Base-by-base conservation (phyloP, 2,888 invertebrate species). In the Neoaliturus tenellus region DNA sequence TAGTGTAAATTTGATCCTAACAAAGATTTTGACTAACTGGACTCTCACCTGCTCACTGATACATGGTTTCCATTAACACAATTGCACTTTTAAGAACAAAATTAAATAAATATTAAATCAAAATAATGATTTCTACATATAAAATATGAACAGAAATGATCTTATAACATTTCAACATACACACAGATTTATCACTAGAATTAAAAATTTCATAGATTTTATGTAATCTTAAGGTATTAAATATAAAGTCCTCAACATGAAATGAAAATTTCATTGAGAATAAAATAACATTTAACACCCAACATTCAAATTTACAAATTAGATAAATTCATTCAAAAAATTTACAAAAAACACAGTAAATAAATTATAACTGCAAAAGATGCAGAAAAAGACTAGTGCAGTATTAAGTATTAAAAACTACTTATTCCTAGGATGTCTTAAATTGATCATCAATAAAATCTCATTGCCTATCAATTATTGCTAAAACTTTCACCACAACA, bases 391-490 rank as follows among this genome's bases (percentile, higher is more conserved):
- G 62, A 62, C 62, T 62, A 62, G 62, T 31, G 62, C 14, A 31
- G 31, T 5, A 28, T 62, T 14, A 28, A 14, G 28, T 25, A 28
- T 14, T 25, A 62, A 51, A 62, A 4, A 28, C 55, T 62, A 62
- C 28, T 62, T 28, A 62, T 28, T 51, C 12, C 62, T 62, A 62
- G 31, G 31, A 28, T 62, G 31, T 62, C 25, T 62, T 14, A 62
- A 20, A 28, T 62, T 62, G 28, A 62, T 62, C 31, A 62, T 28
- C 12, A 0, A 12, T 62, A 12, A 28, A 28, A 17, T 62, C 62
- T 62, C 62, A 62, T 62, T 62, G 62, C 62, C 62, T 62, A 55
- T 55, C 28, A 62, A 62, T 62, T 62, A 62, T 62, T 62, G 62
- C 62, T 62, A 62, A 28, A 62, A 62, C 28, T 62, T 31, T 12